Evolutionary conservation across 1,140 invertebrate genomes (phyloP), one percentile per base, ranked within the genome.

Genomic region (Dreissena rostriformis): DNA sequence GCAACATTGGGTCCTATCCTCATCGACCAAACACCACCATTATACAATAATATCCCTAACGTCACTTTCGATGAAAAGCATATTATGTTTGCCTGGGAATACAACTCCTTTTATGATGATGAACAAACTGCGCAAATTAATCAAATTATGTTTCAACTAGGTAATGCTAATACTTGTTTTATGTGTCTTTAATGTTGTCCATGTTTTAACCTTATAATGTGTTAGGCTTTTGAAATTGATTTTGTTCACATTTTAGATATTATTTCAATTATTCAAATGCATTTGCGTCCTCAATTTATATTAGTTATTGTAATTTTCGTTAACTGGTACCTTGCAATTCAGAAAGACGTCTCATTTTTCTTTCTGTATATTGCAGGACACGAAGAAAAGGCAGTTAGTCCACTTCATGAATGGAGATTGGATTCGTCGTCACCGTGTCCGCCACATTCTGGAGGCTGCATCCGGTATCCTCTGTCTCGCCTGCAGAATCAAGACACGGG

Each of bases 21-120:
- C 14, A 87, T 88, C 19, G 88, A 90, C 55, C 84, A 88, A 61
- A 88, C 88, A 7, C 82, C 87, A 0, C 88, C 88, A 8, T 39
- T 74, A 11, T 72, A 75, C 19, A 82, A 71, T 26, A 39, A 24
- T 39, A 67, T n/a, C 7, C 22, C 87, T 19, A 39, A 39, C n/a
- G 70, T 84, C 0, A 53, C 11, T 11, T 17, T 86, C n/a, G 51
- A 74, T 5, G 61, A 52, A 4, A 71, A 82, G 11, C 24, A 52
- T 17, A 28, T 90, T 8, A 19, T 80, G 12, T 61, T 86, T 14
- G 53, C 57, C 6, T 90, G 88, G 88, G 73, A 52, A 0, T 73
- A 75, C 22, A 57, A 75, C 11, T 72, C 77, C 4, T 86, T 90
- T 66, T 29, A 61, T 15, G 88, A 90, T 17, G 22, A 66, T 12